Percentiles rank a stretch among this genome's conserved stretches.
Conservation (phyloP, 2,113 vertebrate genomes). For the Polyodon spathula region DNA sequence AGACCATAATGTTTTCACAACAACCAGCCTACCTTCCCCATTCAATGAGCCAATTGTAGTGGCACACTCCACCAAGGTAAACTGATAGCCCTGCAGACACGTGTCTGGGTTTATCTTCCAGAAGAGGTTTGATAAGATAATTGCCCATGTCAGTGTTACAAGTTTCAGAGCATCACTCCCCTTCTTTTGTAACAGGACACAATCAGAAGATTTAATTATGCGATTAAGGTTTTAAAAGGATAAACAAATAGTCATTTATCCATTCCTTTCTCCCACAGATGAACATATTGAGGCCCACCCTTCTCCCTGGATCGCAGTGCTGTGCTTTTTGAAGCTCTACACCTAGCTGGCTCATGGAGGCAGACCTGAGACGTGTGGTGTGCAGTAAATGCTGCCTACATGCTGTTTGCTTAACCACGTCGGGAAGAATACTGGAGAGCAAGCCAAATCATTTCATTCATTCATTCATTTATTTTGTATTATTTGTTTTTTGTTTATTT, state of each 20-base stretch:
- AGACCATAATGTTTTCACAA: slow-evolving; percentile 50
- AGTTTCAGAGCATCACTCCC: slow-evolving; percentile 42
- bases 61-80: slow-evolving; percentile 45
- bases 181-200: slow-evolving; percentile 29
- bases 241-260: slow-evolving; percentile 40
- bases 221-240: slow-evolving; percentile 44
- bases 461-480: too few relatives aligned
- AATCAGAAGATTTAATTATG: slow-evolving; percentile 45
- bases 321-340: slow-evolving; percentile 19
- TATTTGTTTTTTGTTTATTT: too few relatives aligned
- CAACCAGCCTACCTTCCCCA: slow-evolving; percentile 42
- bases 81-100: slow-evolving; percentile 45
- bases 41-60: slow-evolving; percentile 53
- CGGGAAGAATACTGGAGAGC: too few relatives aligned
- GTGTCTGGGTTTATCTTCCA: slow-evolving; percentile 16
- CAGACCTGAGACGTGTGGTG: slow-evolving; percentile 21
- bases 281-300: slow-evolving; percentile 1
- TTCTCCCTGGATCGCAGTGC: not conserved
- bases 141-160: slow-evolving; percentile 28
- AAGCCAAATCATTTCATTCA: too few relatives aligned
- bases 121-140: slow-evolving; percentile 36
- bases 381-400: not conserved
- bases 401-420: too few relatives aligned
- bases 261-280: slow-evolving; percentile 21
- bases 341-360: slow-evolving; percentile 12